Evolutionary conservation across 2,797 vertebrate species (phyloP).

Genomic region (Phataginus tetradactyla): DNA sequence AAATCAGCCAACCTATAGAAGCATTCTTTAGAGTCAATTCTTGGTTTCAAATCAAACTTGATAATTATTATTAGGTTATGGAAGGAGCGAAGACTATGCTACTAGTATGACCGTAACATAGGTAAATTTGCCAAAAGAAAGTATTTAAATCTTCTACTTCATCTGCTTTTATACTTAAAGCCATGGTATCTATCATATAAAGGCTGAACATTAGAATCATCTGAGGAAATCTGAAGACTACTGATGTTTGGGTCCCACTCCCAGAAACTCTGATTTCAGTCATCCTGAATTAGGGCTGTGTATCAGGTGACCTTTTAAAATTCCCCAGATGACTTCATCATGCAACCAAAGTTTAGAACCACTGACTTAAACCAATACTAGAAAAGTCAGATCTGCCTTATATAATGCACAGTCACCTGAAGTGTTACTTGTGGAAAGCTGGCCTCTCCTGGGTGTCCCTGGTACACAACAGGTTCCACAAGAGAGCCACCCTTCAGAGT

Average conservation of each 20-base stretch:
- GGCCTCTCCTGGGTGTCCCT: neutral
- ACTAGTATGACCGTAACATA: neutral
- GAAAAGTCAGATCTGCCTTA: neutral
- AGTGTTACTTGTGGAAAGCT: neutral
- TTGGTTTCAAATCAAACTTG: neutral
- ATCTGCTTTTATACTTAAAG: neutral
- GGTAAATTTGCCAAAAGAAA: neutral
- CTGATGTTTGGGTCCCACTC: neutral
- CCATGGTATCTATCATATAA: neutral
- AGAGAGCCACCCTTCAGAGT: neutral
- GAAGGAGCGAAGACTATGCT: neutral
- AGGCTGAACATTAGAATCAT: neutral
- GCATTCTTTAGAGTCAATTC: neutral
- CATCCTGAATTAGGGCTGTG: neutral
- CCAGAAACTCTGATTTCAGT: neutral
- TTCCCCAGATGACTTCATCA: neutral
- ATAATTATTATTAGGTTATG: neutral
- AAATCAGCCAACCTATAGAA: neutral
- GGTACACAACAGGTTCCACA: neutral
- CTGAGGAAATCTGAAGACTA: neutral
- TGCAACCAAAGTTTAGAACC: neutral
- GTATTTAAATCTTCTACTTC: neutral
- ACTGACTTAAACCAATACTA: neutral
- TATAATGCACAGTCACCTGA: neutral
- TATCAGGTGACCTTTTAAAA: neutral